Percentiles rank a stretch among this genome's conserved stretches.
These are phyloP conservation scores for Thomomys bottae DNA, from an alignment of 2,113 vertebrate genomes.

Conservation along the genomic window DNA sequence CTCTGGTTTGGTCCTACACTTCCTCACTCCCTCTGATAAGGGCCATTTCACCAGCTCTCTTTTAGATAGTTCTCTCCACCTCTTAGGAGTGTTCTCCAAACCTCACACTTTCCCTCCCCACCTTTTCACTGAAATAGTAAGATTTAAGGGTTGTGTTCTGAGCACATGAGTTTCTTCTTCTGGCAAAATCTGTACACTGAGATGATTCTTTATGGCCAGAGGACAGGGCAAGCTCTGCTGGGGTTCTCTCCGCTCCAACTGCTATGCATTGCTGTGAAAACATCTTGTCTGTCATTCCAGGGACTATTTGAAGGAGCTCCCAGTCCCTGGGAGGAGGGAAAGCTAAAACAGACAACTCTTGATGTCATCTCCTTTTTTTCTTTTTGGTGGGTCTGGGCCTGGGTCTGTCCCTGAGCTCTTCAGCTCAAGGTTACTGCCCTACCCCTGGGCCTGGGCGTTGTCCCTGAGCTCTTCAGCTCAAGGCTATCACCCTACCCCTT, in stretches of 20 bases:
- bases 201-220: background rate
- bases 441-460: no score
- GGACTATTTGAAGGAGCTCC: background rate
- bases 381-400: no score
- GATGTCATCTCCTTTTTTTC: background rate
- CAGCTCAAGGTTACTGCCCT: no score
- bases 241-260: background rate
- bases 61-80: no score
- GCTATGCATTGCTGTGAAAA: background rate
- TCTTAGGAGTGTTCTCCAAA: background rate
- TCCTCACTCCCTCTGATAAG: background rate
- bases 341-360: background rate
- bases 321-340: no score
- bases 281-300: background rate
- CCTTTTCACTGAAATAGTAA: background rate
- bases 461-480: no score
- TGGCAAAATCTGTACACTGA: background rate
- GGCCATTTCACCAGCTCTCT: background rate
- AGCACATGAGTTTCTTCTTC: background rate
- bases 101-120: background rate
- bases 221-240: background rate
- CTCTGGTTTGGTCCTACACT: slow-evolving; percentile 74
- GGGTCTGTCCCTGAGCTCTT: no score
- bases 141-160: background rate
- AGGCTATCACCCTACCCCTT: no score